Conservation (phyloP, 2,797 vertebrate species). For the Loris lydekkerianus region DNA sequence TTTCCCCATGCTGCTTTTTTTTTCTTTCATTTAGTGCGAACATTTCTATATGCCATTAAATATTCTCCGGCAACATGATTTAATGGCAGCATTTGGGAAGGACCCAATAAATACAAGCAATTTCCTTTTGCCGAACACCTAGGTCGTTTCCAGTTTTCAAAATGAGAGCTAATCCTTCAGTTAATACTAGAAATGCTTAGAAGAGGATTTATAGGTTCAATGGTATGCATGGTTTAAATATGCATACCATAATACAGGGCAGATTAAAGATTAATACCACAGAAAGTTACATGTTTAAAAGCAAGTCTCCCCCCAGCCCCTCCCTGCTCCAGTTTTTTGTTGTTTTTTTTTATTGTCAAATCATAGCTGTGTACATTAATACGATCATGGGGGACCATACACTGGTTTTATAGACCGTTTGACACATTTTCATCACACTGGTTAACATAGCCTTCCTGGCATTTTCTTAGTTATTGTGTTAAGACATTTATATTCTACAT, state of each 20-base stretch:
- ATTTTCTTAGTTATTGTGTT: too few relatives aligned
- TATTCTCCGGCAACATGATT: background rate
- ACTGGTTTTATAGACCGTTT: too few relatives aligned
- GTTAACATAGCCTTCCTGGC: too few relatives aligned
- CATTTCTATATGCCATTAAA: background rate
- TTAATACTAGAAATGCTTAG: constrained; percentile 29
- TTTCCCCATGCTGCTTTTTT: background rate
- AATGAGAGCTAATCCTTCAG: constrained; percentile 20
- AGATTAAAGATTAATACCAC: background rate
- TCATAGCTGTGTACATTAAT: too few relatives aligned
- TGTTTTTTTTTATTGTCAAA: too few relatives aligned
- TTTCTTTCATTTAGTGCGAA: background rate
- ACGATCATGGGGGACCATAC: too few relatives aligned
- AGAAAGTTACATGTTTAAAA: constrained; percentile 12
- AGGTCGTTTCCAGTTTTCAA: background rate
- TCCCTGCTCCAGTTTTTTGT: background rate
- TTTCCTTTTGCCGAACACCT: background rate
- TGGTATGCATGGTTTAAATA: background rate
- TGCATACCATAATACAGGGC: background rate
- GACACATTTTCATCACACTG: too few relatives aligned
- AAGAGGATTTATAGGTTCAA: background rate
- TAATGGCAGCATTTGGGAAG: background rate
- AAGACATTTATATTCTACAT: too few relatives aligned
- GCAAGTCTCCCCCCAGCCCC: background rate
- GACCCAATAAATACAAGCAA: background rate